Percentiles rank a stretch among this genome's conserved stretches.
These are phyloP conservation scores for Pygmarrhopalites habei DNA, from an alignment of 1,140 invertebrate species.

Conservation along the genomic window DNA sequence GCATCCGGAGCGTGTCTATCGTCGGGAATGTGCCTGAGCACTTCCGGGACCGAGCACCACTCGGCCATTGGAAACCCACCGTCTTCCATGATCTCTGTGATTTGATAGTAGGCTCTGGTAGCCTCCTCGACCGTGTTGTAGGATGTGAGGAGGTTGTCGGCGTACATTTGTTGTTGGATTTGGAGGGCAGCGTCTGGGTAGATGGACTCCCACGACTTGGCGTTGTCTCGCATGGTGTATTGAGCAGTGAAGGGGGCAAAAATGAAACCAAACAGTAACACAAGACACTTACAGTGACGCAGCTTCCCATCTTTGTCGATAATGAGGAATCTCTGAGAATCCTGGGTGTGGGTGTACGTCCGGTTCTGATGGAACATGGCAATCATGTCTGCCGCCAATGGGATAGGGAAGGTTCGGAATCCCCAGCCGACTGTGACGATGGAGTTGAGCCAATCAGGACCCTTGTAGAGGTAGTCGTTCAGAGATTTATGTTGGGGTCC, in stretches of 20 bases:
- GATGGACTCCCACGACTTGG: neutral
- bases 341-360: too few species aligned
- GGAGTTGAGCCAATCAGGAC: slow-evolving; percentile 20
- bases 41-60: too few species aligned
- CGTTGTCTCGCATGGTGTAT: too few species aligned
- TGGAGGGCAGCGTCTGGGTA: slow-evolving; percentile 1
- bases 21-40: too few species aligned
- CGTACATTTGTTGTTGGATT: slow-evolving; percentile 16
- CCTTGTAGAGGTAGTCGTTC: slow-evolving; percentile 17
- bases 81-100: neutral
- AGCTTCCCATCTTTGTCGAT: too few species aligned
- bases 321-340: too few species aligned
- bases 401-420: slow-evolving; percentile 22
- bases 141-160: slow-evolving; percentile 18
- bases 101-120: neutral
- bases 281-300: too few species aligned
- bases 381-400: slow-evolving; percentile 23
- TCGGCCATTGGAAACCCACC: slow-evolving; percentile 19
- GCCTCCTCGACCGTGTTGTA: slow-evolving; percentile 16
- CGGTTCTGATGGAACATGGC: slow-evolving; percentile 33
- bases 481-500: neutral
- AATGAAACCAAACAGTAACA: too few species aligned
- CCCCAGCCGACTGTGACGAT: slow-evolving; percentile 4
- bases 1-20: too few species aligned
- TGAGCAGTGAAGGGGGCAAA: too few species aligned